Base-by-base conservation (phyloP, 2,797 vertebrate species). In the Perodicticus potto region DNA sequence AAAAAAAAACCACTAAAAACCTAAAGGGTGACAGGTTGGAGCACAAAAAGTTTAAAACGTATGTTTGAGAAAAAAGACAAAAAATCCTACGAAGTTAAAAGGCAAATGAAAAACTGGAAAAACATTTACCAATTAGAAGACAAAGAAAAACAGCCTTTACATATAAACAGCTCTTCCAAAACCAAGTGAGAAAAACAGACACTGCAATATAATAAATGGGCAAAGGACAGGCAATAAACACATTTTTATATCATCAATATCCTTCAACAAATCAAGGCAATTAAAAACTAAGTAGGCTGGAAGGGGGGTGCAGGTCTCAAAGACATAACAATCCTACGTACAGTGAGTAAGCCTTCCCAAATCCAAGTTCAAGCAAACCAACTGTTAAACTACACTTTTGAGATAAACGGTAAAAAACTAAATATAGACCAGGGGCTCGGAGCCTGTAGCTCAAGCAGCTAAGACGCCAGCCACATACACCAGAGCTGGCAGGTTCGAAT, bases 31-130 rank as follows among this genome's bases (percentile, higher is more conserved):
- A 67, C 32, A 83, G 65, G 73, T n/a, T 23, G 17, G 7, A 67
- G 57, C 53, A 72, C 34, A 93, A 27, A 87, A 91, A 49, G 73
- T 70, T 90, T 85, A 93, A 95, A 94, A 77, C 4, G 85, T n/a
- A n/a, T 69, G 5, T 89, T 40, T 32, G 34, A 32, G 43, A 82
- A 76, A 88, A 88, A 57, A 55, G 0, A 53, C 29, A 32, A 73
- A 32, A 59, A 67, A 37, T 13, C 0, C 43, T 74, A 25, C 9
- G 53, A 90, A 96, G 83, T 77, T n/a, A 67, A 91, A 72, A 86
- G 61, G 69, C 69, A 93, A 93, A 91, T 69, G 32, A 93, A 90
- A 97, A 84, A 72, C 78, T 53, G 12, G 27, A 89, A 96, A 95
- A 86, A 87, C 1, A 37, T 80, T 92, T 96, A 78, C 17, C 73